These are phyloP conservation scores for Pelecanus crispus DNA, from an alignment of 2,113 vertebrate genomes.

Conservation along the genomic window DNA sequence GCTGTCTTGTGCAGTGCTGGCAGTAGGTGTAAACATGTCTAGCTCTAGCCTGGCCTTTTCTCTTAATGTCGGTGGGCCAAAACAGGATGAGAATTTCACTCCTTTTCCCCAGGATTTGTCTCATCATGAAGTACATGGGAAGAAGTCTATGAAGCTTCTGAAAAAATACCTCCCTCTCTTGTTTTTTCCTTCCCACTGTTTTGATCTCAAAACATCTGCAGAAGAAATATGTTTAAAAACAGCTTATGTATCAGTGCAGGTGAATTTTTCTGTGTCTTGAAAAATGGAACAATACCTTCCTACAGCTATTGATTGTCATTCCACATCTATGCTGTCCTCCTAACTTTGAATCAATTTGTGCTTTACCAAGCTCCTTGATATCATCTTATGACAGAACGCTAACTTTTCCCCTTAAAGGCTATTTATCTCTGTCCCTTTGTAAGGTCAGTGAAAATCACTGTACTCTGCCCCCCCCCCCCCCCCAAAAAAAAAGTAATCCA, in stretches of 20 bases:
- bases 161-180: neutral
- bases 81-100: neutral
- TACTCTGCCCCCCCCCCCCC: neutral
- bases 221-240: slow-evolving; percentile 2
- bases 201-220: neutral
- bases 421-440: slow-evolving; percentile 53
- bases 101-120: neutral
- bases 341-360: slow-evolving; percentile 53
- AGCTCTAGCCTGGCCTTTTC: neutral
- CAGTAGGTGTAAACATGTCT: neutral
- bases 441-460: slow-evolving; percentile 49
- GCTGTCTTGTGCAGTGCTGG: neutral
- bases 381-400: slow-evolving; percentile 28
- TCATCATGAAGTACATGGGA: neutral
- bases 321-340: slow-evolving; percentile 21
- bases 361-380: slow-evolving; percentile 47
- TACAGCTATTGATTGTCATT: slow-evolving; percentile 31
- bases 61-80: rapidly evolving
- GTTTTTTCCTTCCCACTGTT: neutral
- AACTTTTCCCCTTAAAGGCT: slow-evolving; percentile 32
- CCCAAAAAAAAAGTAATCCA: slow-evolving; percentile 25
- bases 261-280: slow-evolving; percentile 27
- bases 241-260: neutral
- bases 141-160: neutral
- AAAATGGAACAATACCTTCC: slow-evolving; percentile 41